Conservation (phyloP, 1,140 invertebrate species). For the Venustaconcha ellipsiformis region DNA sequence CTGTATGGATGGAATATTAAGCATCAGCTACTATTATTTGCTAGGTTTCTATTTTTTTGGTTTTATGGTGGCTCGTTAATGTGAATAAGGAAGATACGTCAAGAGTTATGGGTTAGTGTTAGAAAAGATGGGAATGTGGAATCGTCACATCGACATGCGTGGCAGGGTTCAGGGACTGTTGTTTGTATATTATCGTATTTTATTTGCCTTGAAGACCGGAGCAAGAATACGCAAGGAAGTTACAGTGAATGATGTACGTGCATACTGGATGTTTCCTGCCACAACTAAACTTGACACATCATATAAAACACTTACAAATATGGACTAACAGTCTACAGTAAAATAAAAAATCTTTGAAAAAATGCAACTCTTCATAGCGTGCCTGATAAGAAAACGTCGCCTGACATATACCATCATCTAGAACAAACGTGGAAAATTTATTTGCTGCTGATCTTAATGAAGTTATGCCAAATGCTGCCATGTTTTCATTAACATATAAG, state of each 20-base stretch:
- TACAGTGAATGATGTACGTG: constrained; percentile 18
- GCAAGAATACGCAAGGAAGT: constrained; percentile 8
- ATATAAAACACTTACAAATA: constrained; percentile 2
- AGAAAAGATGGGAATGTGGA: constrained; percentile 18
- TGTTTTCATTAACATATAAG: too few species aligned
- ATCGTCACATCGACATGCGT: constrained; percentile 33
- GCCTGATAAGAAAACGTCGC: too few species aligned
- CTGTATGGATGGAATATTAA: too few species aligned
- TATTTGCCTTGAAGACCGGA: constrained; percentile 24
- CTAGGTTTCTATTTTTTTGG: too few species aligned
- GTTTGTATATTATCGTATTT: constrained; percentile 29
- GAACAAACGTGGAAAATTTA: too few species aligned
- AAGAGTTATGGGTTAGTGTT: constrained; percentile 25
- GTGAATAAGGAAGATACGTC: constrained; percentile 20
- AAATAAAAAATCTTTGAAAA: constrained; percentile 12
- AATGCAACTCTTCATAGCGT: too few species aligned
- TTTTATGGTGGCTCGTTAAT: constrained; percentile 23
- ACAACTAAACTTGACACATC: background rate
- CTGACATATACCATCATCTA: too few species aligned
- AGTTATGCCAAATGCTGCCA: too few species aligned
- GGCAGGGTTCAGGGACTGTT: constrained; percentile 35
- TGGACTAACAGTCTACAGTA: constrained; percentile 21
- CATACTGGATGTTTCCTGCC: constrained; percentile 18
- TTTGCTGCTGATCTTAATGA: too few species aligned
- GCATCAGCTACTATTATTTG: too few species aligned